These are phyloP conservation scores for Drosophila tsacasi DNA, from an alignment of 1,140 invertebrate genomes.

Conservation along the genomic window DNA sequence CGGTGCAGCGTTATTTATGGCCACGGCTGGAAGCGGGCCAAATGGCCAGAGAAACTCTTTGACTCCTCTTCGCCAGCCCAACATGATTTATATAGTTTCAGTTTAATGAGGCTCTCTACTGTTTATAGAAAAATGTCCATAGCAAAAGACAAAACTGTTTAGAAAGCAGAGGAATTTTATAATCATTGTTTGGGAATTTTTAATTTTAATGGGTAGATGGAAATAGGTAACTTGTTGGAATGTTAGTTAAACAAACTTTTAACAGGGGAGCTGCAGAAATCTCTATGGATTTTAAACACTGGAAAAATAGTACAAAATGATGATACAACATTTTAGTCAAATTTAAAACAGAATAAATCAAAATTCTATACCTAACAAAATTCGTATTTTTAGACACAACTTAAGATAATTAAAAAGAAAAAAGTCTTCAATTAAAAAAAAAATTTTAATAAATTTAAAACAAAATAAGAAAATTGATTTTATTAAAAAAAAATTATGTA, in stretches of 20 bases:
- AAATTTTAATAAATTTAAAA: no score
- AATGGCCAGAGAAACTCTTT: conserved; percentile 6
- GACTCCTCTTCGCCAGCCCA: no score
- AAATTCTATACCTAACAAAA: no score
- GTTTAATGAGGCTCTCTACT: conserved; percentile 42
- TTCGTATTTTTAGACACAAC: no score
- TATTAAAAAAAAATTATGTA: no score
- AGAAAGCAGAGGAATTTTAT: background rate
- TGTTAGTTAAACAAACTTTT: background rate
- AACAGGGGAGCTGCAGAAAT: background rate
- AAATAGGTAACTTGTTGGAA: background rate
- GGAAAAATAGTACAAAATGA: background rate
- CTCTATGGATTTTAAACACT: background rate
- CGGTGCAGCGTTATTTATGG: conserved; percentile 68
- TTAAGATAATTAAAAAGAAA: no score
- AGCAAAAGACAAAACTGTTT: background rate
- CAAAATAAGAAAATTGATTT: no score
- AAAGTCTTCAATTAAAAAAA: no score
- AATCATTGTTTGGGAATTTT: background rate
- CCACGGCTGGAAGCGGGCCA: conserved; percentile 25
- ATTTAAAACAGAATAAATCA: no score
- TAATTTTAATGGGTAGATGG: background rate
- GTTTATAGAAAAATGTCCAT: background rate
- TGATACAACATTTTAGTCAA: no score
- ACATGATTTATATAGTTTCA: conserved; percentile 44